Base-by-base conservation (phyloP, 2,888 invertebrate genomes). In the Drosophila meridiana region DNA sequence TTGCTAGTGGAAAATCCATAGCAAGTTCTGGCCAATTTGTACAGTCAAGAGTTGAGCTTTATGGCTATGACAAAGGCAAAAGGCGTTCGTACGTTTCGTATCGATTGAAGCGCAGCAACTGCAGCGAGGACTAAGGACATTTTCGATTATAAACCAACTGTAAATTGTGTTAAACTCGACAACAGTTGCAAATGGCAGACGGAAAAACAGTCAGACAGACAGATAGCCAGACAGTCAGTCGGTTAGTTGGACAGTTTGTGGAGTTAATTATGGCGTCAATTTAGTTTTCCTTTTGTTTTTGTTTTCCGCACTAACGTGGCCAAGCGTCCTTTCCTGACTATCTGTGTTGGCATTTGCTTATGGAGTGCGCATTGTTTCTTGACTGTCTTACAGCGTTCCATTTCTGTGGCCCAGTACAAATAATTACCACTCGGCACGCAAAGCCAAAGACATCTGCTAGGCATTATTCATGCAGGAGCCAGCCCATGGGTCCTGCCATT, bases 351-450 rank as follows among this genome's bases (percentile, higher is more conserved):
- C 52, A 57, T 38, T 66, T 62, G 69, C 65, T 57, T 60, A 30
- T 69, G 50, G 20, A 67, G 66, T 69, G 76, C 73, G 63, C 73
- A 69, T 81, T 80, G 78, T 64, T 60, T 61, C 59, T 68, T 38
- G 65, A 65, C 59, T 42, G 56, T 45, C 73, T 73, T 72, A 73
- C 61, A 67, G 70, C 56, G 73, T 20, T 70, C 67, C 80, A 71
- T 70, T 72, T 85, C 72, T 69, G 58, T 72, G 58, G 65, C 34
- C 53, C 38, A 38, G 20, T 64, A 60, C 13, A 78, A 80, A 72
- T 88, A 90, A 90, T 88, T 87, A 75, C 76, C 68, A 56, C 50
- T 58, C 50, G 45, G 57, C 90, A 88, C 90, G 90, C 90, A 81
- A 85, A 69, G 67, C 38, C 45, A 73, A 66, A 67, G 40, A 66